Conservation (phyloP, 2,797 vertebrate species). For the Pseudocheirus occidentalis region DNA sequence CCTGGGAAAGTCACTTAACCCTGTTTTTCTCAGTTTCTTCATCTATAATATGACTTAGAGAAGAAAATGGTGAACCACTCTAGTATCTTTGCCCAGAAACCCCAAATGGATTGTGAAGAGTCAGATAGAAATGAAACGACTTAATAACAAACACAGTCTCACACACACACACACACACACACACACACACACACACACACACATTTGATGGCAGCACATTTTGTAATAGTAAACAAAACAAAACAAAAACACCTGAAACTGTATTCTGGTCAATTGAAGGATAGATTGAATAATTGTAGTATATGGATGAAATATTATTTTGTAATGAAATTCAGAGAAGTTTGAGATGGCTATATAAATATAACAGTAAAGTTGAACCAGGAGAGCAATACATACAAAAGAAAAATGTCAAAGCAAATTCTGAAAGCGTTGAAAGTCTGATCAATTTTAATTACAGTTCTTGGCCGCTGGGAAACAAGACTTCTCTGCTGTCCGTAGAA, state of each 20-base stretch:
- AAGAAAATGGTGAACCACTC: no score
- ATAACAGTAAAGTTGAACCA: not conserved
- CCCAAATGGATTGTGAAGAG: not conserved
- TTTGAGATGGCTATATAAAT: not conserved
- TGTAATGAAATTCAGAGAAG: not conserved
- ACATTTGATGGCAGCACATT: not conserved
- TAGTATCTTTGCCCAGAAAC: not conserved
- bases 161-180: no score
- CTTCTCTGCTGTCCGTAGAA: not conserved
- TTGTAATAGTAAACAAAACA: not conserved
- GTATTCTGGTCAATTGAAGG: not conserved
- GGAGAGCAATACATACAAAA: not conserved
- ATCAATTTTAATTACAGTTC: not conserved
- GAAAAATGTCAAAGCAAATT: not conserved
- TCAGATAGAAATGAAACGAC: not conserved
- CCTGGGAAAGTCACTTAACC: no score
- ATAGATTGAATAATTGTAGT: not conserved
- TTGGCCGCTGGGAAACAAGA: not conserved
- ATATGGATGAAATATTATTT: not conserved
- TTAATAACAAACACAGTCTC: no score
- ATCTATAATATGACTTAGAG: no score
- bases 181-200: not conserved
- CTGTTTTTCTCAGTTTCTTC: no score
- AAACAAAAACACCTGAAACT: not conserved
- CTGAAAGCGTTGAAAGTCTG: not conserved